These are phyloP conservation scores for Uloborus plumipes DNA, from an alignment of 2,888 invertebrate species.

Conservation along the genomic window DNA sequence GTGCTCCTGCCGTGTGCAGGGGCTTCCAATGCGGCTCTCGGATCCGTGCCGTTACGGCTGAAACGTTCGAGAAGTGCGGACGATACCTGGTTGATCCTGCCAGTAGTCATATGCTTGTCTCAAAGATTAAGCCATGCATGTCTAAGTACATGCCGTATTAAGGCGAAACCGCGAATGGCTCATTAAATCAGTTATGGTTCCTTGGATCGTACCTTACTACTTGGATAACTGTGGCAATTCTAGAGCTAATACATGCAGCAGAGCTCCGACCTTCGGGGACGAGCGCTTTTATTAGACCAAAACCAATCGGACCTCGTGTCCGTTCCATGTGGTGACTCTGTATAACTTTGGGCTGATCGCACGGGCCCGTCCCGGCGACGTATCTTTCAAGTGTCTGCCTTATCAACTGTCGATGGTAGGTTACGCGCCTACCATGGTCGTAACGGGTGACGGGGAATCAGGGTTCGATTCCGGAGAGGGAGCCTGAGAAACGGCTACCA, in stretches of 20 bases:
- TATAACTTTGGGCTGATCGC: slow-evolving; percentile 59
- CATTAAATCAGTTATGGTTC: slow-evolving; percentile 43
- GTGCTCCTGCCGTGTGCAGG: no score
- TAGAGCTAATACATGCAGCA: slow-evolving; percentile 79
- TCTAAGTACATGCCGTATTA: slow-evolving; percentile 75
- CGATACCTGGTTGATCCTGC: no score
- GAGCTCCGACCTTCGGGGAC: slow-evolving; percentile 71
- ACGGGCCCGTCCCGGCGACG: slow-evolving; percentile 51
- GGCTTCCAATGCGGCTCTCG: no score
- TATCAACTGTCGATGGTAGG: slow-evolving; percentile 76
- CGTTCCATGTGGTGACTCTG: slow-evolving; percentile 33
- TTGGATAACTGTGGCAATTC: slow-evolving; percentile 79
- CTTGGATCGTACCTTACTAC: slow-evolving; percentile 68
- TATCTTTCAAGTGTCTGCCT: slow-evolving; percentile 71
- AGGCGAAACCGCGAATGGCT: slow-evolving; percentile 76
- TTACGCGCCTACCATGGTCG: slow-evolving; percentile 79
- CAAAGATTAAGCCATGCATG: slow-evolving; percentile 79
- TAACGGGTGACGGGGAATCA: slow-evolving; percentile 82
- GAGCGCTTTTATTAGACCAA: slow-evolving; percentile 76
- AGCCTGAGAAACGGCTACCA: slow-evolving; percentile 81
- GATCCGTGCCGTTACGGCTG: no score
- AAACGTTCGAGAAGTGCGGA: no score
- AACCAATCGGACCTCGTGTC: slow-evolving; percentile 72
- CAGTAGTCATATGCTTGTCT: no score
- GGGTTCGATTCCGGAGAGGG: slow-evolving; percentile 82